Conservation (phyloP, 2,888 invertebrate species). For the Ophion obscuratus region DNA sequence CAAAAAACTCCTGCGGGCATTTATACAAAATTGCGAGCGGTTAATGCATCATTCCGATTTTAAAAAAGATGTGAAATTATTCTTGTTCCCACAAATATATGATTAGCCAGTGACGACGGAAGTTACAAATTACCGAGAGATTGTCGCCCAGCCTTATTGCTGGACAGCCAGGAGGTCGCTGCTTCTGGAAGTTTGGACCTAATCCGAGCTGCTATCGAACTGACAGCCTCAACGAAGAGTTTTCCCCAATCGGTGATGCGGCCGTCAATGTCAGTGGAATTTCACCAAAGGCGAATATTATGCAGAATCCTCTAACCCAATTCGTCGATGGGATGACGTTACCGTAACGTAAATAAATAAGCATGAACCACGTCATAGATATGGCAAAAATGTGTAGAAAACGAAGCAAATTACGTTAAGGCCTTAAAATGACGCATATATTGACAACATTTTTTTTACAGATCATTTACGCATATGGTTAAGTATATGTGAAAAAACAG, state of each 20-base stretch:
- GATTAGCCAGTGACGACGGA: neutral
- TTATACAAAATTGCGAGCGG: neutral
- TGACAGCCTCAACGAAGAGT: too few species aligned
- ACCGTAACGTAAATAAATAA: slow-evolving; percentile 89
- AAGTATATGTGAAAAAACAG: too few species aligned
- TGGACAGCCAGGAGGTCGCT: slow-evolving; percentile 76
- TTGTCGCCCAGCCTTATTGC: slow-evolving; percentile 75
- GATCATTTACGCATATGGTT: too few species aligned
- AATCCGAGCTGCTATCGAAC: slow-evolving; percentile 88
- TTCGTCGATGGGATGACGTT: slow-evolving; percentile 94
- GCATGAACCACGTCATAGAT: neutral
- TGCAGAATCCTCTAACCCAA: slow-evolving; percentile 92
- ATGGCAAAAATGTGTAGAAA: neutral
- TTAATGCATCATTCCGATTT: neutral
- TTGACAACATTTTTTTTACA: too few species aligned
- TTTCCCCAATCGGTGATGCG: too few species aligned
- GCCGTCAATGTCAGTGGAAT: too few species aligned
- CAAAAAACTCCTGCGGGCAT: slow-evolving; percentile 86
- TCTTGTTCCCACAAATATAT: neutral
- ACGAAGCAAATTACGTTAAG: too few species aligned
- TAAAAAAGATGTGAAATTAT: neutral
- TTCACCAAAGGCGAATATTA: slow-evolving; percentile 93
- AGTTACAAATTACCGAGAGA: slow-evolving; percentile 74
- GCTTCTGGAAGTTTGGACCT: slow-evolving; percentile 80
- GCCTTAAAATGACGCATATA: too few species aligned